Evolutionary conservation across 2,113 vertebrate genomes (phyloP).

Genomic region (Pachycephala philippinensis): DNA sequence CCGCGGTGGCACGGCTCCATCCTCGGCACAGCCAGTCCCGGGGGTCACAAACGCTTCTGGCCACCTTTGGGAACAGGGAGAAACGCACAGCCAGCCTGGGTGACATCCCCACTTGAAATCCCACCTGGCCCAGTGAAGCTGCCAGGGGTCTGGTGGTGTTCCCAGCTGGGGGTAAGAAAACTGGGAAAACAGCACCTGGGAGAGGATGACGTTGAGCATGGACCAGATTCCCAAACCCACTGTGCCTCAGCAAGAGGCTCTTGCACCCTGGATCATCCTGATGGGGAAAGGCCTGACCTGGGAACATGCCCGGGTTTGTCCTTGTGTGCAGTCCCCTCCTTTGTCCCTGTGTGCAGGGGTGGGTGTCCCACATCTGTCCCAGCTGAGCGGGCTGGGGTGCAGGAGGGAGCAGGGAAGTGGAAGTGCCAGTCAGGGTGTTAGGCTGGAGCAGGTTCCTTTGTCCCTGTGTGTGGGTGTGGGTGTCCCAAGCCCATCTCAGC

Average conservation of each 20-base stretch:
- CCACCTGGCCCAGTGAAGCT: rapidly evolving
- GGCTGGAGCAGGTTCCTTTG: not conserved
- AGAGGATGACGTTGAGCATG: rapidly evolving
- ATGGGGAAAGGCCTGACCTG: not conserved
- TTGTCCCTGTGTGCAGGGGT: rapidly evolving
- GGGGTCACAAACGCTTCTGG: not conserved
- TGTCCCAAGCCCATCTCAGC: no score
- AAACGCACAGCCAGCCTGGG: rapidly evolving
- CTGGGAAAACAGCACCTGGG: not conserved
- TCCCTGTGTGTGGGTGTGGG: no score
- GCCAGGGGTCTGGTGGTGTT: rapidly evolving
- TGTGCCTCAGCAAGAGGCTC: not conserved
- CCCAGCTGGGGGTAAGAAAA: not conserved
- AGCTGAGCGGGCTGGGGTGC: not conserved
- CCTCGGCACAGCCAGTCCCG: not conserved
- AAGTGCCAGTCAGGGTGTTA: rapidly evolving
- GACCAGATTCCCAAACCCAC: not conserved
- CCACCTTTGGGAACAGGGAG: rapidly evolving
- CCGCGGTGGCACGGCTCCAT: rapidly evolving
- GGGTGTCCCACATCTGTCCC: rapidly evolving
- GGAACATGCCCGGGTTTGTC: rapidly evolving
- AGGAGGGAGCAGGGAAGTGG: rapidly evolving
- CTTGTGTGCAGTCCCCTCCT: rapidly evolving
- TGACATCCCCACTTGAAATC: not conserved
- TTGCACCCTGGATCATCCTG: rapidly evolving